These are phyloP conservation scores for Burhinus bistriatus DNA, from an alignment of 2,113 vertebrate species.

Conservation along the genomic window DNA sequence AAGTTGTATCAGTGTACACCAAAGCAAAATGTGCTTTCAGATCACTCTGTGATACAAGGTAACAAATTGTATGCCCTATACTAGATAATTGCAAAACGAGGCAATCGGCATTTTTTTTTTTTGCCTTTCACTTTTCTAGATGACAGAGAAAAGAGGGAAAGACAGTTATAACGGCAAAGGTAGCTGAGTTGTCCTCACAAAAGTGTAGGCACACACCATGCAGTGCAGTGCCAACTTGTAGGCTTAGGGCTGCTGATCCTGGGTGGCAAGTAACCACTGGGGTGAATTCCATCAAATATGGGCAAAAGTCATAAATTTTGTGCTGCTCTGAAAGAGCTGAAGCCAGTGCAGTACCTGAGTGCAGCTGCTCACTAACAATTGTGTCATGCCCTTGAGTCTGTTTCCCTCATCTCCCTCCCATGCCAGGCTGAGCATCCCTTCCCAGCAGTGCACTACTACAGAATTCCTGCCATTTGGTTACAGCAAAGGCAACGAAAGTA, in stretches of 20 bases:
- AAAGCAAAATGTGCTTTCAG: not conserved
- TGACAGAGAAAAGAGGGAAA: not conserved
- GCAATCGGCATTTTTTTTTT: not conserved
- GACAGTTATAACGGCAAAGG: not conserved
- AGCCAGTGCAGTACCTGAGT: not conserved
- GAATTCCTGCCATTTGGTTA: not conserved
- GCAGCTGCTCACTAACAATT: not conserved
- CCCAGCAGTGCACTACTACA: not conserved
- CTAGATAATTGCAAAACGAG: not conserved
- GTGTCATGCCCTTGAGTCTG: not conserved
- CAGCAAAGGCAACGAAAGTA: not conserved
- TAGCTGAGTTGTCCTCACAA: not conserved
- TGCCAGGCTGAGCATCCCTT: not conserved
- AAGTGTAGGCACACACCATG: accelerated
- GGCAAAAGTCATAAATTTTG: not conserved
- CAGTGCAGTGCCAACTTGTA: not conserved
- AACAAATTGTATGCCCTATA: not conserved
- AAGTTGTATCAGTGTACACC: not conserved
- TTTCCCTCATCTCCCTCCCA: not conserved
- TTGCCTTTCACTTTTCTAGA: not conserved
- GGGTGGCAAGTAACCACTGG: not conserved
- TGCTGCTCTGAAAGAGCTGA: not conserved
- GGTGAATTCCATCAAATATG: not conserved
- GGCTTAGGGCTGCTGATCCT: not conserved
- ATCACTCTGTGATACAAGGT: not conserved